Percentiles rank a stretch among this genome's conserved stretches.
Evolutionary conservation across 2,113 vertebrate genomes (phyloP).

Genomic region (Bufo gargarizans): DNA sequence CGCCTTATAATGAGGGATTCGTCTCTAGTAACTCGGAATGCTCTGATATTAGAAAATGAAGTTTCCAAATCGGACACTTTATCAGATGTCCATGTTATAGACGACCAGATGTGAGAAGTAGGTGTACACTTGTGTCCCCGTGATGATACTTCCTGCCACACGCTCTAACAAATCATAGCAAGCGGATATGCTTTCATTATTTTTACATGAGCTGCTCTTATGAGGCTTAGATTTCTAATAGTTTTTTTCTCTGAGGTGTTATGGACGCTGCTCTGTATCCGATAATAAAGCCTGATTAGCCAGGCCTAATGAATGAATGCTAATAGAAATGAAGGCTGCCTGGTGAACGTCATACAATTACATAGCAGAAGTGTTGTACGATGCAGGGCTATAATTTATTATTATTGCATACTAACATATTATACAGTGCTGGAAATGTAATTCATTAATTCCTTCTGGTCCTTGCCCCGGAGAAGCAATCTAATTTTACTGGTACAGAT

Average conservation of each 20-base stretch:
- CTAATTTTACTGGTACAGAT: slow-evolving; percentile 7
- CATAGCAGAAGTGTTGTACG: background rate
- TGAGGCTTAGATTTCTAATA: background rate
- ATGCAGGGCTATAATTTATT: background rate
- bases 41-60: background rate
- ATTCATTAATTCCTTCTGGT: slow-evolving; percentile 9
- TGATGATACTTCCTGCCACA: background rate
- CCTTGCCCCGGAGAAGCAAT: background rate
- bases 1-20: no score
- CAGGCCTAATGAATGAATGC: background rate
- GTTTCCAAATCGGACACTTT: background rate
- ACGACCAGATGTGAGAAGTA: background rate
- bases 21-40: no score
- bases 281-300: background rate
- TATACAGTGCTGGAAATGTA: background rate
- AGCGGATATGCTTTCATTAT: background rate
- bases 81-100: background rate
- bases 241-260: background rate
- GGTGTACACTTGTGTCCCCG: background rate
- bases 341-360: slow-evolving; percentile 19
- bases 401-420: slow-evolving; percentile 1
- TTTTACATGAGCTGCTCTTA: background rate
- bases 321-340: background rate
- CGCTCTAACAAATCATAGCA: background rate
- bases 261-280: background rate